Evolutionary conservation across 1,140 invertebrate species (phyloP).

Genomic region (Oedothorax gibbosus): DNA sequence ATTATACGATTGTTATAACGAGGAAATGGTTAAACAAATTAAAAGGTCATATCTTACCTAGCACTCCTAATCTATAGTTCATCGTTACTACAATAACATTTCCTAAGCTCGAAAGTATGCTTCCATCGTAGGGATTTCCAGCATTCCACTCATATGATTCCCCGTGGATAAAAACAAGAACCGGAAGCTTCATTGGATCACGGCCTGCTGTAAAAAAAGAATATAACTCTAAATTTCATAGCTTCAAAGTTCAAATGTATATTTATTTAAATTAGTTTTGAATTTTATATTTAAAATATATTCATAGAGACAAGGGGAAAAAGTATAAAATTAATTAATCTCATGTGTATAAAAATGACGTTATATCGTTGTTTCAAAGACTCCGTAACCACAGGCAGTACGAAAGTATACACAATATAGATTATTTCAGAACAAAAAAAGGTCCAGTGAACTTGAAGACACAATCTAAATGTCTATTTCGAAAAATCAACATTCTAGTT

Average conservation of each 20-base stretch:
- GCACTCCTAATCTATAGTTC: slow-evolving; percentile 95
- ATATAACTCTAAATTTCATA: not conserved
- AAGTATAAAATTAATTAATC: no score
- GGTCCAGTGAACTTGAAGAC: no score
- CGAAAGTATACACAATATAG: no score
- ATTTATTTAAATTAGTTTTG: no score
- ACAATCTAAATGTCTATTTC: no score
- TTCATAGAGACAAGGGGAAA: no score
- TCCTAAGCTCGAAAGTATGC: slow-evolving; percentile 90
- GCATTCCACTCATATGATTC: slow-evolving; percentile 97
- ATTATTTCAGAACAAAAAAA: no score
- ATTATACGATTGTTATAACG: not conserved
- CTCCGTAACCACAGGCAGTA: no score
- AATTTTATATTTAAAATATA: no score
- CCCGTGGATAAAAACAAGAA: slow-evolving; percentile 94
- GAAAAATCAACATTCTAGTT: no score
- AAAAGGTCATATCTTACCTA: slow-evolving; percentile 78
- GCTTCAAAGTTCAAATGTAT: not conserved
- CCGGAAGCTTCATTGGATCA: slow-evolving; percentile 71
- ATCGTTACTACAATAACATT: slow-evolving; percentile 94
- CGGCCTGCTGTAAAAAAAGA: slow-evolving; percentile 39
- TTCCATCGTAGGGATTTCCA: slow-evolving; percentile 95
- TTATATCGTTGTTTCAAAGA: no score
- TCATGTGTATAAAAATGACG: no score
- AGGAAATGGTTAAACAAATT: not conserved